Evolutionary conservation across 2,113 vertebrate genomes (phyloP).

Genomic region (Bungarus multicinctus): DNA sequence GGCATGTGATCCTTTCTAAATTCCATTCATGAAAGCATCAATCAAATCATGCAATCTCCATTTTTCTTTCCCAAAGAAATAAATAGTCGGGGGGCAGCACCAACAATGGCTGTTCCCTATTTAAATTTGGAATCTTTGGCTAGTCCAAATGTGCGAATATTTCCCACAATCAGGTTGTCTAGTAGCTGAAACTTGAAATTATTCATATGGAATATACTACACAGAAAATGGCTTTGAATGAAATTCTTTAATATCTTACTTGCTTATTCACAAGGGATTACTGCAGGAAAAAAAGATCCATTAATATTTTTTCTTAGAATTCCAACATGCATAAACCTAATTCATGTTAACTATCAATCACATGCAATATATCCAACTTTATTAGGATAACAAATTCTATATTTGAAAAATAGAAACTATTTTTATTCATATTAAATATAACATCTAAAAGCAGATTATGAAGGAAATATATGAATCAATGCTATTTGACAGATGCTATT

Average conservation of each 20-base stretch:
- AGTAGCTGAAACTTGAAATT: neutral
- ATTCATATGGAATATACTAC: neutral
- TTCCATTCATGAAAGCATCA: neutral
- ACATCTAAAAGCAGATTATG: neutral
- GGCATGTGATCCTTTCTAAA: neutral
- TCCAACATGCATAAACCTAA: neutral
- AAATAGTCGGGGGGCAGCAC: neutral
- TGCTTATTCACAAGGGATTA: neutral
- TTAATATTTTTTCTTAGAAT: neutral
- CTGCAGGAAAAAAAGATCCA: neutral
- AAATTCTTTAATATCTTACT: neutral
- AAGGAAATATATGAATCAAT: neutral
- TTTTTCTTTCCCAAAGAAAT: neutral
- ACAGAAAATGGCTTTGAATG: neutral
- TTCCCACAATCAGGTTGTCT: neutral
- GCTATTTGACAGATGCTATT: neutral
- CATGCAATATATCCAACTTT: neutral
- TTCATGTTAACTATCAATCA: neutral
- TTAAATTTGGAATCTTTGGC: neutral
- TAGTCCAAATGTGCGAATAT: neutral
- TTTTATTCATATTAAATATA: neutral
- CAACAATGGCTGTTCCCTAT: neutral
- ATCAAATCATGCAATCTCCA: neutral
- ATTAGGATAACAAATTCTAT: neutral
- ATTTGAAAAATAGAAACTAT: neutral